Percentiles rank a stretch among this genome's conserved stretches.
phyloP scores from a whole-genome alignment of 1,140 invertebrate genomes.

The Galleria mellonella region DNA sequence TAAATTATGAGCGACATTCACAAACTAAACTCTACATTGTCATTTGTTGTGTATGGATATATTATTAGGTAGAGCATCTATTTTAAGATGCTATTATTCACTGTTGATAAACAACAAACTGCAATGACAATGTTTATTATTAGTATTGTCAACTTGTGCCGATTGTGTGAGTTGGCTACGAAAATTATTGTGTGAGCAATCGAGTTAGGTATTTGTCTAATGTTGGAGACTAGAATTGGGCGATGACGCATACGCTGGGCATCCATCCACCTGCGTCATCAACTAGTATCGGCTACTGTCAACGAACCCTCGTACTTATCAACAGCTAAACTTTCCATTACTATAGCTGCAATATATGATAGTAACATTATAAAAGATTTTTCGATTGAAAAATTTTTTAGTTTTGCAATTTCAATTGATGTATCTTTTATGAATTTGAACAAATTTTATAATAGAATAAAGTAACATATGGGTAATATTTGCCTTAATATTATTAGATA shows the following conservation, averaged over 20 bases:
- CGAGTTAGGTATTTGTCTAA: constrained; percentile 23
- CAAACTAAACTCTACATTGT: too few species aligned
- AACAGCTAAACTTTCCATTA: constrained; percentile 2
- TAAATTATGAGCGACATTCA: too few species aligned
- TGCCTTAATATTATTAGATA: too few species aligned
- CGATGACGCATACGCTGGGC: constrained; percentile 29
- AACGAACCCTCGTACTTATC: constrained; percentile 18
- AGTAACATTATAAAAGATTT: too few species aligned
- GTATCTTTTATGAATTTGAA: too few species aligned
- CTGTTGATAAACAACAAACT: constrained; percentile 5
- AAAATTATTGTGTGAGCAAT: constrained; percentile 12
- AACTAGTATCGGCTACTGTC: constrained; percentile 19
- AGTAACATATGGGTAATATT: too few species aligned
- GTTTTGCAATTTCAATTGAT: too few species aligned
- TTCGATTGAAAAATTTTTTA: too few species aligned
- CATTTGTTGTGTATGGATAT: too few species aligned
- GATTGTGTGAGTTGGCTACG: constrained; percentile 14
- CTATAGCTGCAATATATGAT: background rate
- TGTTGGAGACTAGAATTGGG: constrained; percentile 27
- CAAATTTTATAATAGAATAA: too few species aligned
- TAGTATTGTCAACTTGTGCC: background rate
- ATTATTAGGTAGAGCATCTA: background rate
- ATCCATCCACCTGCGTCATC: constrained; percentile 30
- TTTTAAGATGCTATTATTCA: constrained; percentile 1
- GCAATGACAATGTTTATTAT: constrained; percentile 2